Evolutionary conservation across 1,140 invertebrate genomes (phyloP), one percentile per base, ranked within the genome.

Genomic region (Panonychus citri): DNA sequence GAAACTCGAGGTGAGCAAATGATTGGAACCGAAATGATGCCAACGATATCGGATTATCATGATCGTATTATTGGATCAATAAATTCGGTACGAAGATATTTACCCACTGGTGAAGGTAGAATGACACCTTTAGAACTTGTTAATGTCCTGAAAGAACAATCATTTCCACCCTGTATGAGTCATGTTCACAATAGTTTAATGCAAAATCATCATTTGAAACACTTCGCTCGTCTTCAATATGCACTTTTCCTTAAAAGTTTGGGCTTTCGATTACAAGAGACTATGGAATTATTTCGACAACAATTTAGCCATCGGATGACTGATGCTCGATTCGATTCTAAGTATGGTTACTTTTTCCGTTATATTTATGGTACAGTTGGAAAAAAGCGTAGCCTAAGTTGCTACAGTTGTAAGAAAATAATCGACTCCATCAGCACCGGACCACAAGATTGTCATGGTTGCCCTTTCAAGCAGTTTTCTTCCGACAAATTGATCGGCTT

Each of bases 291-390:
- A 62, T 98, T 89, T 84, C 76, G 81, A 62, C 75, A 80, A 30
- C 89, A 95, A 67, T 95, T 98, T 64, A 81, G 78, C 3, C 87
- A 90, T 70, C 64, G 63, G 50, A 87, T 91, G 69, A 86, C 93
- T 67, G 65, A 71, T 8, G 83, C 86, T 61, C 87, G 84, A 75
- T 98, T 97, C 77, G 82, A 93, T 50, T 94, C 93, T 66, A 70
- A 79, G 56, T 91, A 97, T 73, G 73, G 81, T 10, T 98, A 98
- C 66, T 81, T 81, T 65, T 81, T 98, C 51, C 77, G 87, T 46
- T 88, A 95, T 69, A 83, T 82, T 66, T 98, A 90, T 74, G 94
- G 93, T 28, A 85, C 91, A 73, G 90, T 90, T 66, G 94, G 94
- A 12, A 89, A 82, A 61, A 78, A 82, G 66, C 78, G 78, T 1